Evolutionary conservation across 2,888 invertebrate genomes (phyloP).

Genomic region (Chloromyia formosa): DNA sequence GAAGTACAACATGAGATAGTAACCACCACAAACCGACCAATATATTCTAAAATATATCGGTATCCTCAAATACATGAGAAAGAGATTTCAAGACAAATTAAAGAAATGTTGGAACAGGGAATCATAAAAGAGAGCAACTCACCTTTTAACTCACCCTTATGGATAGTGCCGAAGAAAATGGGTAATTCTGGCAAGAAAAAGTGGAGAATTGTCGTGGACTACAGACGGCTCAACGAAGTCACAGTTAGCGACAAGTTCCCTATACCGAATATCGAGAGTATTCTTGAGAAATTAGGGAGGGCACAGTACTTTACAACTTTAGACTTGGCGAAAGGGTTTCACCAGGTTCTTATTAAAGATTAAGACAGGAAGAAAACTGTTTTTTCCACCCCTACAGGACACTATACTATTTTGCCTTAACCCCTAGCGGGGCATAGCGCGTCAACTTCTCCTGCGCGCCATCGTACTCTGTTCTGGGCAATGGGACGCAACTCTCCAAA

Average conservation of each 20-base stretch:
- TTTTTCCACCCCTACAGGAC: constrained; percentile 41
- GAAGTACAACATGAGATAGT: constrained; percentile 40
- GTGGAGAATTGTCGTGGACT: constrained; percentile 50
- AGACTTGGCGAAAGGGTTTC: constrained; percentile 49
- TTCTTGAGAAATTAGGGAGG: constrained; percentile 49
- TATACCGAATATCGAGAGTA: constrained; percentile 48
- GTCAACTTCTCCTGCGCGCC: too few species aligned
- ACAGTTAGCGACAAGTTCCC: constrained; percentile 50
- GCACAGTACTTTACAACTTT: constrained; percentile 48
- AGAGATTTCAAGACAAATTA: constrained; percentile 52
- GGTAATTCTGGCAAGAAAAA: constrained; percentile 49
- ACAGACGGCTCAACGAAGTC: constrained; percentile 48
- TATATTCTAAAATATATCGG: constrained; percentile 47
- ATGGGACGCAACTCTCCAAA: too few species aligned
- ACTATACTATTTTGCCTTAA: too few species aligned
- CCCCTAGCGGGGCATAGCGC: too few species aligned
- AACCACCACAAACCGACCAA: constrained; percentile 28
- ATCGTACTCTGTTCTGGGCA: too few species aligned
- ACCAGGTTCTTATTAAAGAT: constrained; percentile 47
- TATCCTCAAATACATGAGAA: constrained; percentile 48
- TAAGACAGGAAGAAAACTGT: constrained; percentile 49
- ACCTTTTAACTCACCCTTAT: constrained; percentile 49
- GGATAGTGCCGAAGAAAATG: constrained; percentile 50
- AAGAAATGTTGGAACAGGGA: constrained; percentile 53
- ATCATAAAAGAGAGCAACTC: constrained; percentile 47